Percentiles rank a stretch among this genome's conserved stretches.
Evolutionary conservation across 2,888 invertebrate species (phyloP).

Genomic region (Blastobasis adustella): DNA sequence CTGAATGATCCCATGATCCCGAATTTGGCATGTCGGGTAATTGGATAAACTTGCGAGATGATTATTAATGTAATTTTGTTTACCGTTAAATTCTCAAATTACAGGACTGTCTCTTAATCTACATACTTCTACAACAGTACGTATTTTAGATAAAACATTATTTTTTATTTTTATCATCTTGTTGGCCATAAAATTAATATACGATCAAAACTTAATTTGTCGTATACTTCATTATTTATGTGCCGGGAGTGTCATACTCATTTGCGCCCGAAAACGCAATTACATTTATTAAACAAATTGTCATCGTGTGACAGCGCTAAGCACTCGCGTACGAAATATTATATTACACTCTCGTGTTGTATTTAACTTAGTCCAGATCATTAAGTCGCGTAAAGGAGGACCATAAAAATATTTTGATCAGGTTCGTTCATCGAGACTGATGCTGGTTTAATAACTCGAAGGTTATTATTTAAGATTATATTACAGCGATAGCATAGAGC

Average conservation of each 20-base stretch:
- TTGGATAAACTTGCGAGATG: too few species aligned
- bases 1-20: too few species aligned
- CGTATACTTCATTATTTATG: conserved; percentile 18
- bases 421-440: neutral
- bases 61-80: too few species aligned
- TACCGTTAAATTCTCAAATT: too few species aligned
- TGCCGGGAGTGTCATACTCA: conserved; percentile 27
- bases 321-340: neutral
- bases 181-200: conserved; percentile 12
- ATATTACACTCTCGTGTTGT: too few species aligned
- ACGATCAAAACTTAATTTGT: conserved; percentile 21
- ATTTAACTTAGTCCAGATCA: neutral
- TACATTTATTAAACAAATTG: conserved; percentile 31
- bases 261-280: conserved; percentile 34
- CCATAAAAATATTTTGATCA: conserved; percentile 7
- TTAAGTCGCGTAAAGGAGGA: neutral
- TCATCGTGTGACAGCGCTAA: neutral
- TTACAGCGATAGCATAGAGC: conserved; percentile 27
- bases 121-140: too few species aligned
- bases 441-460: conserved; percentile 3
- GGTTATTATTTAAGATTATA: conserved; percentile 20
- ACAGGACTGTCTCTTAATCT: too few species aligned
- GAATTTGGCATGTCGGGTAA: too few species aligned
- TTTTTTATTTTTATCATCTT: conserved; percentile 4
- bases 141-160: neutral